Percentiles rank a stretch among this genome's conserved stretches.
These are phyloP conservation scores for Neogale vison DNA, from an alignment of 2,113 vertebrate genomes.

Conservation along the genomic window DNA sequence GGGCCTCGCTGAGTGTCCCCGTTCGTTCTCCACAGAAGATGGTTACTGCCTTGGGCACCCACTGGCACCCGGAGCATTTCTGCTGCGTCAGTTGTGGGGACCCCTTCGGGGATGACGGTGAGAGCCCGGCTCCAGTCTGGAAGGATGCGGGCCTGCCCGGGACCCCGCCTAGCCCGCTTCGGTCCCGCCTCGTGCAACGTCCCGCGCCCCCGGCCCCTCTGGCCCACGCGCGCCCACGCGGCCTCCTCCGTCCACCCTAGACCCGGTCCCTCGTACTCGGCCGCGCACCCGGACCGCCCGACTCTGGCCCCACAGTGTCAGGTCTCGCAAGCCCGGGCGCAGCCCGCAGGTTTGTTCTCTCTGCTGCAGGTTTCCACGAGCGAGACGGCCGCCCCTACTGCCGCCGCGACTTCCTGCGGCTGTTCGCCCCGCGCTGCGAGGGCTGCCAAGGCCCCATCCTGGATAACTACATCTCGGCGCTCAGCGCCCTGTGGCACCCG, in stretches of 20 bases:
- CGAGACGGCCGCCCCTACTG: slow-evolving; percentile 94
- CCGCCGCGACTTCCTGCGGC: slow-evolving; percentile 92
- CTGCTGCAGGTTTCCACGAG: slow-evolving; percentile 91
- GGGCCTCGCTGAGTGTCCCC: neutral
- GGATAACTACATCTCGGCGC: slow-evolving; percentile 96
- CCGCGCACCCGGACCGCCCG: neutral
- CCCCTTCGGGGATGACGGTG: slow-evolving; percentile 94
- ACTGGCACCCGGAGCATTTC: slow-evolving; percentile 96
- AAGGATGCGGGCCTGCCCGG: neutral
- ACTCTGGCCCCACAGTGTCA: neutral
- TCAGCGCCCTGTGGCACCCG: slow-evolving; percentile 93
- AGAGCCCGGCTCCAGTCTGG: neutral
- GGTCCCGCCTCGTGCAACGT: neutral
- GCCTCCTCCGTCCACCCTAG: neutral
- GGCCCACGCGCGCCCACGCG: fast-evolving
- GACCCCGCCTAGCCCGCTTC: neutral
- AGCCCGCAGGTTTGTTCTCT: neutral
- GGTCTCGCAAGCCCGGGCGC: fast-evolving
- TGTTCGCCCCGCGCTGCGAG: slow-evolving; percentile 92
- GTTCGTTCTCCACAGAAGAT: slow-evolving; percentile 88
- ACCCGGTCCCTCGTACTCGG: neutral
- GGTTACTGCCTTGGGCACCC: slow-evolving; percentile 94
- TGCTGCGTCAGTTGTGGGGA: slow-evolving; percentile 93
- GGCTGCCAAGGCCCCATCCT: slow-evolving; percentile 93
- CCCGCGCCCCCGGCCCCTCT: neutral